Percentiles rank a stretch among this genome's conserved stretches.
phyloP scores from a whole-genome alignment of 2,888 invertebrate genomes.

The Suillia variegata region DNA sequence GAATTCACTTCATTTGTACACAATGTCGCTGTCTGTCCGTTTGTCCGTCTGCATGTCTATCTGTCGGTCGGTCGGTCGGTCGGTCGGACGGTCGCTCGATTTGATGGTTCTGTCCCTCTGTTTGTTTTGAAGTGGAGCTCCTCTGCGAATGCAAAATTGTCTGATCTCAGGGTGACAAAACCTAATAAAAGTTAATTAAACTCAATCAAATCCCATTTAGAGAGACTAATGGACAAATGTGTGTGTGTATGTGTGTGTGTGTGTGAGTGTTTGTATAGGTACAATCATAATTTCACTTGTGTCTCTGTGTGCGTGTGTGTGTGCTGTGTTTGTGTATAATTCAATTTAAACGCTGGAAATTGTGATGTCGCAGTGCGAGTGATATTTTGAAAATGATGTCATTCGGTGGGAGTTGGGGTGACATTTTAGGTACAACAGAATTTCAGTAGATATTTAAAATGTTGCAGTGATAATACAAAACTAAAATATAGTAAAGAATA shows the following conservation, averaged over 20 bases:
- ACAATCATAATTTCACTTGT: neutral
- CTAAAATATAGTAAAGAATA: too few relatives aligned
- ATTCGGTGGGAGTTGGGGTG: constrained; percentile 31
- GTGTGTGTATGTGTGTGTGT: neutral
- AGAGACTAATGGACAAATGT: constrained; percentile 15
- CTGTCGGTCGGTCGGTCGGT: constrained; percentile 3
- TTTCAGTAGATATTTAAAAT: too few relatives aligned
- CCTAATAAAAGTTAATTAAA: constrained; percentile 62
- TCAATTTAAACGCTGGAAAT: constrained; percentile 36
- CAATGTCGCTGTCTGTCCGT: neutral
- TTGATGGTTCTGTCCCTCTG: neutral
- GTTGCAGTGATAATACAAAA: too few relatives aligned
- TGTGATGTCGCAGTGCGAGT: constrained; percentile 25
- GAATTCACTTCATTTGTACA: too few relatives aligned
- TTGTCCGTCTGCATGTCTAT: neutral
- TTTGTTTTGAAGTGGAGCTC: too few relatives aligned
- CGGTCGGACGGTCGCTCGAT: constrained; percentile 36
- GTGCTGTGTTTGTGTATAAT: constrained; percentile 34
- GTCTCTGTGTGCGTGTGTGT: neutral
- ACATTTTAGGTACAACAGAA: too few relatives aligned
- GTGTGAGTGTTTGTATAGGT: neutral
- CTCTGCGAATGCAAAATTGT: constrained; percentile 12
- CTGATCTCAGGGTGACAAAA: constrained; percentile 54
- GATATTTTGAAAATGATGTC: constrained; percentile 44
- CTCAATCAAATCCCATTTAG: constrained; percentile 60